phyloP scores from a whole-genome alignment of 2,797 vertebrate genomes.

The Hirundo rustica region DNA sequence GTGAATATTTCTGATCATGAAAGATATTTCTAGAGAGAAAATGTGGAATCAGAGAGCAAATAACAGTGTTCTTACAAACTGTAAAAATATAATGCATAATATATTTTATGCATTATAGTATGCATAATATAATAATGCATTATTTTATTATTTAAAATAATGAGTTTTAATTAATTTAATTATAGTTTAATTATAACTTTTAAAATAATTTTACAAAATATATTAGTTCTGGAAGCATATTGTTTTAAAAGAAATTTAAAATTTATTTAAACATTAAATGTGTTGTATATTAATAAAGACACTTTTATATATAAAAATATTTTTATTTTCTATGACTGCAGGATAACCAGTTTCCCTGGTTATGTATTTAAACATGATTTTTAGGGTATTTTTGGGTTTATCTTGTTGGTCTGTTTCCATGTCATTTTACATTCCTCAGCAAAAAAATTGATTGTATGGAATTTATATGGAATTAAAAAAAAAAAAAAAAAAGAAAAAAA shows the following conservation, averaged over 20 bases:
- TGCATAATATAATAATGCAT: background rate
- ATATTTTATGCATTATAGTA: too few relatives aligned
- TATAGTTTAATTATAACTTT: background rate
- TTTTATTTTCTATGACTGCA: background rate
- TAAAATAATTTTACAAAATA: background rate
- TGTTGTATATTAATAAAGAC: background rate
- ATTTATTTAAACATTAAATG: background rate
- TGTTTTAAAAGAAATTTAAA: background rate
- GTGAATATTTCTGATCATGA: background rate
- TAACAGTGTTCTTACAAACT: background rate
- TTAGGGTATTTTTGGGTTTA: constrained; percentile 25
- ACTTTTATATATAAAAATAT: background rate
- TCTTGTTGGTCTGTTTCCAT: background rate
- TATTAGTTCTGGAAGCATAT: background rate
- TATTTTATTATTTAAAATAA: background rate
- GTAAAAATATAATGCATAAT: background rate
- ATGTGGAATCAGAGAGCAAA: background rate
- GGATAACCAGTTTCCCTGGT: background rate
- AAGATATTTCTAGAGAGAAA: background rate
- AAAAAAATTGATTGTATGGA: constrained; percentile 4
- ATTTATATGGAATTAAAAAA: background rate
- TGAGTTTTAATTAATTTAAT: background rate
- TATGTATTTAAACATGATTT: constrained; percentile 41
- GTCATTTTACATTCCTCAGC: background rate
- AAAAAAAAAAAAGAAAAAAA: background rate